A percentile compares a stretch with the other conserved stretches of the same genome.
These are phyloP conservation scores for Nomada goodeniana DNA, from an alignment of 2,888 invertebrate genomes.

Conservation along the genomic window DNA sequence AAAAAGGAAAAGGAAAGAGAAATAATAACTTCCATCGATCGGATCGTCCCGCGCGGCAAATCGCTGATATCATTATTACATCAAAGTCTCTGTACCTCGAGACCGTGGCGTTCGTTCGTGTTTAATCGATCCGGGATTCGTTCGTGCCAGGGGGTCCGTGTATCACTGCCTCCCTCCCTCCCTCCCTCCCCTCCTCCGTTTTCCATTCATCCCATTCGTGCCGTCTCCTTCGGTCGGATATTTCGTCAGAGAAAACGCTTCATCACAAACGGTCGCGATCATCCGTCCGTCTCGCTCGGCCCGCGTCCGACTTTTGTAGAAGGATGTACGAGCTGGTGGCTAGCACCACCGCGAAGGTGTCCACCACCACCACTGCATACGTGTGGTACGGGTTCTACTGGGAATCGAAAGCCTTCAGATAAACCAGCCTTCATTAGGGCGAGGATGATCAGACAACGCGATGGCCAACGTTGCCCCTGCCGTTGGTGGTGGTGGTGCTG, in stretches of 20 bases:
- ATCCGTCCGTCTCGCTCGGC: conserved; percentile 12
- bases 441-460: conserved; percentile 84
- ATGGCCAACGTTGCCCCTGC: conserved; percentile 78
- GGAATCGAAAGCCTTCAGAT: conserved; percentile 84
- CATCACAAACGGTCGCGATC: conserved; percentile 28
- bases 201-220: conserved; percentile 7
- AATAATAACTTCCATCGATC: background rate
- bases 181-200: conserved; percentile 16
- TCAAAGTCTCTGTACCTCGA: background rate
- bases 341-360: conserved; percentile 83
- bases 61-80: conserved; percentile 3
- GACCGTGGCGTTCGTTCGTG: too few species aligned
- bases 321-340: conserved; percentile 81
- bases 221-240: conserved; percentile 4
- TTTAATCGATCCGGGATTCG: conserved; percentile 22
- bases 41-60: background rate
- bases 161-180: conserved; percentile 15
- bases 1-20: too few species aligned
- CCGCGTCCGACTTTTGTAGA: conserved; percentile 76
- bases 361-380: conserved; percentile 79
- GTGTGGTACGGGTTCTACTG: conserved; percentile 84
- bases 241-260: conserved; percentile 12
- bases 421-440: conserved; percentile 84
- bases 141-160: conserved; percentile 21
- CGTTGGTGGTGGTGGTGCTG: conserved; percentile 51